A percentile compares a stretch with the other conserved stretches of the same genome.
Evolutionary conservation across 2,888 invertebrate species (phyloP).

Genomic region (Cosmopolites sordidus): DNA sequence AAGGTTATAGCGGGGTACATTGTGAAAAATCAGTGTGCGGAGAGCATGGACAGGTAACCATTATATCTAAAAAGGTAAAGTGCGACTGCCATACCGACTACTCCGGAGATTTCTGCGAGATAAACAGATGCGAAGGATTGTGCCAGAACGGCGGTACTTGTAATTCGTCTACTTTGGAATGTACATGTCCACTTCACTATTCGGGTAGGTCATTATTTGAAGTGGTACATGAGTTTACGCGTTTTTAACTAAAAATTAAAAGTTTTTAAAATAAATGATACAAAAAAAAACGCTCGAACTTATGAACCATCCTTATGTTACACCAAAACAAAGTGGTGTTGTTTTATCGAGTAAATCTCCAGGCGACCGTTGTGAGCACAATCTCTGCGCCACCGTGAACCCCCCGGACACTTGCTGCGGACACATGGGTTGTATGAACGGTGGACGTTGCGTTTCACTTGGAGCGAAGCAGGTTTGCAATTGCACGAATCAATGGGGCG

Average conservation of each 20-base stretch:
- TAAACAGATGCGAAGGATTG: slow-evolving; percentile 54
- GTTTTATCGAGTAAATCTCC: not conserved
- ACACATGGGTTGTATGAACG: slow-evolving; percentile 21
- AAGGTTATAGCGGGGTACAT: slow-evolving; percentile 51
- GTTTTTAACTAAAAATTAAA: not conserved
- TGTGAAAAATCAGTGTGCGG: slow-evolving; percentile 50
- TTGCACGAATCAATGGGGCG: slow-evolving; percentile 16
- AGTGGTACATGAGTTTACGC: too few relatives aligned
- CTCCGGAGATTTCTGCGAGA: slow-evolving; percentile 59
- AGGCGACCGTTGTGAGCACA: slow-evolving; percentile 48
- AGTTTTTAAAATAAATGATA: not conserved
- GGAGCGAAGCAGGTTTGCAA: slow-evolving; percentile 8
- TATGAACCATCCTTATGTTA: not conserved
- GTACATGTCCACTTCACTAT: slow-evolving; percentile 18
- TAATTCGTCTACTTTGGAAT: slow-evolving; percentile 19
- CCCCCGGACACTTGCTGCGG: slow-evolving; percentile 10
- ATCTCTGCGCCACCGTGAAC: slow-evolving; percentile 46
- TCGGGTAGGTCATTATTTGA: slow-evolving; percentile 5
- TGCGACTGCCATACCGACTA: slow-evolving; percentile 49
- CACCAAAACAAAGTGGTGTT: slow-evolving; percentile 2
- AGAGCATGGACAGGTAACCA: slow-evolving; percentile 26
- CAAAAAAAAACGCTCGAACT: too few relatives aligned
- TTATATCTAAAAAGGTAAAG: slow-evolving; percentile 26
- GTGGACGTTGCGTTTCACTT: slow-evolving; percentile 13
- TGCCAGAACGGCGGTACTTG: slow-evolving; percentile 60